Conservation (phyloP, 2,797 vertebrate species). For the Sebastes miniatus region DNA sequence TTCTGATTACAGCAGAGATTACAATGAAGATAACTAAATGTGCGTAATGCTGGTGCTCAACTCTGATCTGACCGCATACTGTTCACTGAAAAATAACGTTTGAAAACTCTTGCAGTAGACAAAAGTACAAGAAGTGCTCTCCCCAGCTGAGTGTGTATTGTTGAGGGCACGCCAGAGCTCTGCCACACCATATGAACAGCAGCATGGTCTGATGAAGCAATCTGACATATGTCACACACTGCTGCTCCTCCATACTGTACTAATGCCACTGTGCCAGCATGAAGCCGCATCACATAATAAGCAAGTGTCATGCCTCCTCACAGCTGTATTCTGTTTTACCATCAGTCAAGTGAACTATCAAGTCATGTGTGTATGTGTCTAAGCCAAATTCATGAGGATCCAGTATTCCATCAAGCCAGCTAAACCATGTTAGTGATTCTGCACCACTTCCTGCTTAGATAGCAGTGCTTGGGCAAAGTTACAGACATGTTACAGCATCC, state of each 20-base stretch:
- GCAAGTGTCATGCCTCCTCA: constrained; percentile 1
- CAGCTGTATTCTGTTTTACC: constrained; percentile 27
- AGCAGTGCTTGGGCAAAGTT: constrained; percentile 50
- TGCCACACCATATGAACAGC: constrained; percentile 27
- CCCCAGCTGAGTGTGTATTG: not conserved
- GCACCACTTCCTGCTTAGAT: constrained; percentile 25
- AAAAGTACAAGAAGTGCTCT: not conserved
- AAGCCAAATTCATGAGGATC: constrained; percentile 8
- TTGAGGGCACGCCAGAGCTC: not conserved
- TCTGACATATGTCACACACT: constrained; percentile 27
- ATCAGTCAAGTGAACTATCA: constrained; percentile 16
- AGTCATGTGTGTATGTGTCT: not conserved
- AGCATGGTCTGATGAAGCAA: constrained; percentile 20
- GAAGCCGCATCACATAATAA: constrained; percentile 33
- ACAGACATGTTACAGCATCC: constrained; percentile 66
- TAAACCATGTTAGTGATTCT: constrained; percentile 28
- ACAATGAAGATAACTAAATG: constrained; percentile 11
- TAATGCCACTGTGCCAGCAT: constrained; percentile 27
- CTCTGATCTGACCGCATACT: constrained; percentile 3
- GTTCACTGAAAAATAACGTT: not conserved
- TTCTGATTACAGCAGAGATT: constrained; percentile 47
- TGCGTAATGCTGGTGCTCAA: not conserved
- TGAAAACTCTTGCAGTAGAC: not conserved
- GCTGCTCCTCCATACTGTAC: constrained; percentile 24
- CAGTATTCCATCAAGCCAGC: not conserved